Evolutionary conservation across 2,113 vertebrate genomes (phyloP).

Genomic region (Gallinago jamesoni): DNA sequence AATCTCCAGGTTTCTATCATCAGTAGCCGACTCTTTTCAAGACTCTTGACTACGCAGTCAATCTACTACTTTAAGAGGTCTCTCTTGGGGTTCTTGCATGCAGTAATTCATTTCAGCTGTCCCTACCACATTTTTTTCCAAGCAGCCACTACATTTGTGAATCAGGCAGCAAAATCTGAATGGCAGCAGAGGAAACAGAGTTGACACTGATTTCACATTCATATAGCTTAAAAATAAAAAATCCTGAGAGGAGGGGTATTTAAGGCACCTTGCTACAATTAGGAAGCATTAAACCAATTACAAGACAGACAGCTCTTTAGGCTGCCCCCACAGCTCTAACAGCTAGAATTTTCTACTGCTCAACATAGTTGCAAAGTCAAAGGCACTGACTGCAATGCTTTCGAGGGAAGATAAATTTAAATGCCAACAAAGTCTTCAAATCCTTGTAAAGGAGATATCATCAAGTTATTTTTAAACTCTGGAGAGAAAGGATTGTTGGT

Average conservation of each 20-base stretch:
- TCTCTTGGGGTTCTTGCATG: background rate
- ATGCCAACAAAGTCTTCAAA: background rate
- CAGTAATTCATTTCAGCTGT: background rate
- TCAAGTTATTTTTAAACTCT: background rate
- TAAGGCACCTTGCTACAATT: background rate
- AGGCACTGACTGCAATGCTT: background rate
- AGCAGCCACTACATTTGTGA: background rate
- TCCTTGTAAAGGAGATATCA: background rate
- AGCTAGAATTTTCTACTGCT: background rate
- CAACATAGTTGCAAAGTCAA: background rate
- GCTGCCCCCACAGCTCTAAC: background rate
- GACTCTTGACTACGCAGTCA: background rate
- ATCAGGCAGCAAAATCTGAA: background rate
- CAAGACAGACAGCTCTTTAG: background rate
- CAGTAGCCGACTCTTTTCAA: background rate
- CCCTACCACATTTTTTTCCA: fast-evolving
- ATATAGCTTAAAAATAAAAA: background rate
- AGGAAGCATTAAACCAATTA: background rate
- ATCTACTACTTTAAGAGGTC: background rate
- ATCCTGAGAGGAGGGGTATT: background rate
- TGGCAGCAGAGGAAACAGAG: background rate
- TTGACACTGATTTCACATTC: background rate
- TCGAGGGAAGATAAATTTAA: background rate
- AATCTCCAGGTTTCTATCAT: background rate
- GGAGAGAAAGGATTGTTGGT: background rate